Evolutionary conservation across 2,888 invertebrate genomes (phyloP), one percentile per base, ranked within the genome.

Genomic region (Andrena minutula): DNA sequence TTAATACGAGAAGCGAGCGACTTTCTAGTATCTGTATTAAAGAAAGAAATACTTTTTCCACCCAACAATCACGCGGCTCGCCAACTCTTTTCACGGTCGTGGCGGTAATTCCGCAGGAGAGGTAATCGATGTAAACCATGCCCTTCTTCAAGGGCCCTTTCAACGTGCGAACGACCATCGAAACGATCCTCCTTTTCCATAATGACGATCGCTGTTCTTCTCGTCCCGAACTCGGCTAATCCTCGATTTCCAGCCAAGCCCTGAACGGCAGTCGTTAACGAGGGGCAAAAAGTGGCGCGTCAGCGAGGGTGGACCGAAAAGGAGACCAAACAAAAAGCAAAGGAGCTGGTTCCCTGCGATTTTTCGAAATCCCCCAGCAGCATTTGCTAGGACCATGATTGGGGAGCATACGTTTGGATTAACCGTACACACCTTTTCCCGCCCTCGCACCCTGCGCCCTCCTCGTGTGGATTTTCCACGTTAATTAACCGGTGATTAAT

Each of bases 401-500:
- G 30, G 30, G 30, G 20, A 41, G 30, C 65, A 65, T 26, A 63
- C 65, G 41, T 58, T 61, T 35, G 70, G 49, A 70, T 74, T 74
- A 60, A 51, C 10, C 79, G 58, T 41, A 41, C 47, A 23, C 20
- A 30, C 72, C 35, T 56, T 49, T 26, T 68, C 16, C 66, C 30
- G n/a, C 10, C 56, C 23, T 32, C 61, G 71, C 16, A 56, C n/a
- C 5, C 28, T 26, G 53, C 58, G 47, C n/a, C 75, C 66, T 28
- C 28, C 47, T 72, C 64, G 78, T 84, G 84, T 73, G 69, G 83
- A 82, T 84, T 82, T 82, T 82, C 80, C 82, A 85, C 89, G 90
- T 91, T 91, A 92, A 92, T 92, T 91, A 90, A 85, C 88, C 84
- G 69, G 88, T 91, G 91, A 92, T 92, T 92, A 91, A 92, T 92